phyloP scores from a whole-genome alignment of 2,888 invertebrate genomes.

The Cotesia congregata region DNA sequence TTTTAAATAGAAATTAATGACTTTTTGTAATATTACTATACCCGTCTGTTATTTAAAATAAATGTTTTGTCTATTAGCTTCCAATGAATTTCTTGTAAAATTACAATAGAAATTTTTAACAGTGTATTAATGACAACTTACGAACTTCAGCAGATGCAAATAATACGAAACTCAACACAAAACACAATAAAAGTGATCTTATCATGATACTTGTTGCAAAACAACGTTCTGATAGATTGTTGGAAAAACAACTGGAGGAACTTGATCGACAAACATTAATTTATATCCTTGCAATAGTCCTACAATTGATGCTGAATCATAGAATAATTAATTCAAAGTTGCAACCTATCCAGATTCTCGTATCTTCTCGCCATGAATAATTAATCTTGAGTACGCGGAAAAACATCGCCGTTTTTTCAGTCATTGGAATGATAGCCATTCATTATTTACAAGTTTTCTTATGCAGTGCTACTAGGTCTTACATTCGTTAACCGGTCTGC shows the following conservation, averaged over 20 bases:
- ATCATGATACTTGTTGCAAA: not conserved
- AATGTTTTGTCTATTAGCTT: too few species aligned
- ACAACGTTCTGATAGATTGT: conserved; percentile 22
- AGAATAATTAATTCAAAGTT: conserved; percentile 43
- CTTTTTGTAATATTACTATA: too few species aligned
- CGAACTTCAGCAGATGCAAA: conserved; percentile 43
- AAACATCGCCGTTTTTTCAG: not conserved
- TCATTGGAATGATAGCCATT: not conserved
- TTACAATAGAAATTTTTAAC: too few species aligned
- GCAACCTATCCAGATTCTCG: not conserved
- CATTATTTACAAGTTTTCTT: not conserved
- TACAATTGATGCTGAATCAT: conserved; percentile 39
- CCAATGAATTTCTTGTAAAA: too few species aligned
- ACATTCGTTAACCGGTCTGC: not conserved
- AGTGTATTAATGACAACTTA: conserved; percentile 31
- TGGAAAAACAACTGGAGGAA: conserved; percentile 26
- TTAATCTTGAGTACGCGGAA: conserved; percentile 7
- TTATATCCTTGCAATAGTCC: conserved; percentile 18
- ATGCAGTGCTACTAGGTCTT: not conserved
- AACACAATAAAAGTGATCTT: not conserved
- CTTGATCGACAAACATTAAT: conserved; percentile 33
- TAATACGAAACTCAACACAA: conserved; percentile 27
- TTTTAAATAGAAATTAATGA: too few species aligned
- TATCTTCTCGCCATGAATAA: not conserved
- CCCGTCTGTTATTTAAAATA: too few species aligned